Evolutionary conservation across 2,888 invertebrate genomes (phyloP).

Genomic region (Chrysodeixis includens): DNA sequence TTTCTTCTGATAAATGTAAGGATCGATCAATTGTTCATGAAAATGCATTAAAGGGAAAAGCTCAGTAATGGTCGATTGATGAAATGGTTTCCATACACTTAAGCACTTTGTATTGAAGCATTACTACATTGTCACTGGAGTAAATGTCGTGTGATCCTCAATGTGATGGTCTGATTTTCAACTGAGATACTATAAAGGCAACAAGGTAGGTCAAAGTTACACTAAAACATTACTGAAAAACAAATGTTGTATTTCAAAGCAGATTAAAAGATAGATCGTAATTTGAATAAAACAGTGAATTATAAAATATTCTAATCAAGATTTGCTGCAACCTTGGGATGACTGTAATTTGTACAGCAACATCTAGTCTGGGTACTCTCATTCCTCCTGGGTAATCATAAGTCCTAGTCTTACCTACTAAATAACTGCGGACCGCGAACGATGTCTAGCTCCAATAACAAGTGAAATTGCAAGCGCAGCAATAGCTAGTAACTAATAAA

Average conservation of each 20-base stretch:
- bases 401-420: slow-evolving; percentile 10
- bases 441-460: slow-evolving; percentile 6
- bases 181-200: no score
- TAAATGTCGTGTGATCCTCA: not conserved
- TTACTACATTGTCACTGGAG: not conserved
- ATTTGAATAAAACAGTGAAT: not conserved
- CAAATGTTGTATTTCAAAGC: not conserved
- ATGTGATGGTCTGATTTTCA: not conserved
- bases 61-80: no score
- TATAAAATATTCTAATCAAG: slow-evolving; percentile 15
- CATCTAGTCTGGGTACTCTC: slow-evolving; percentile 12
- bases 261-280: not conserved
- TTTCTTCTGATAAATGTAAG: no score
- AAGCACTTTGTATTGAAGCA: not conserved
- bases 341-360: slow-evolving; percentile 19
- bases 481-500: slow-evolving; percentile 21
- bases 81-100: no score
- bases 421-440: slow-evolving; percentile 12
- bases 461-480: slow-evolving; percentile 14
- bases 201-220: no score
- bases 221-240: not conserved
- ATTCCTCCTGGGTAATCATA: slow-evolving; percentile 29
- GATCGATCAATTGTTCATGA: no score
- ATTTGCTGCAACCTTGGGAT: slow-evolving; percentile 7
- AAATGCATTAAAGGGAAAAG: no score